Percentiles rank a stretch among this genome's conserved stretches.
Conservation (phyloP, 2,797 vertebrate species). For the Trichosurus vulpecula region DNA sequence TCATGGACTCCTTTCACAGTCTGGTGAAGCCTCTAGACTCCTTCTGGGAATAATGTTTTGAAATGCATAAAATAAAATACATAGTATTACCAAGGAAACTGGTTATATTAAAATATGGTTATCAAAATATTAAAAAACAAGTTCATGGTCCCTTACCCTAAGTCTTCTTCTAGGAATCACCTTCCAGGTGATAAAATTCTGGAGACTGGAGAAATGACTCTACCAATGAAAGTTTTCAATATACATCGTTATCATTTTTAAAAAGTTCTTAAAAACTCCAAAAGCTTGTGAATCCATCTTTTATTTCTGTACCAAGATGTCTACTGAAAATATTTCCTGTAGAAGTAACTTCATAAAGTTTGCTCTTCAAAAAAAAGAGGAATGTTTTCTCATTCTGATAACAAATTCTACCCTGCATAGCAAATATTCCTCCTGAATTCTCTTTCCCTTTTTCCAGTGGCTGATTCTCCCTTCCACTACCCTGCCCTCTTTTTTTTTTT, state of each 20-base stretch:
- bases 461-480: neutral
- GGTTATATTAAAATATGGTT: neutral
- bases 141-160: neutral
- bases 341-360: slow-evolving; percentile 62
- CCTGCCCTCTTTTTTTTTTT: neutral
- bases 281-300: neutral
- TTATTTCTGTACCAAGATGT: slow-evolving; percentile 2
- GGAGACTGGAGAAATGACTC: slow-evolving; percentile 89
- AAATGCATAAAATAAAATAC: neutral
- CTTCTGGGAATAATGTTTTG: neutral
- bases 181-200: slow-evolving; percentile 84
- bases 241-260: slow-evolving; percentile 84
- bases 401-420: neutral
- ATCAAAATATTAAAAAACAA: neutral
- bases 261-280: neutral
- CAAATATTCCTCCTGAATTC: neutral
- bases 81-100: neutral
- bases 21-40: neutral
- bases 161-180: neutral
- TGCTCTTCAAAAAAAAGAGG: neutral
- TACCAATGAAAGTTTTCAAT: slow-evolving; percentile 81
- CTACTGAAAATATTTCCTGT: neutral
- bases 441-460: neutral
- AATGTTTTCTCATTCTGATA: neutral
- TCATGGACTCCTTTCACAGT: neutral